Evolutionary conservation across 2,797 vertebrate genomes (phyloP), one percentile per base, ranked within the genome.

Genomic region (Eutrigla gurnardus): DNA sequence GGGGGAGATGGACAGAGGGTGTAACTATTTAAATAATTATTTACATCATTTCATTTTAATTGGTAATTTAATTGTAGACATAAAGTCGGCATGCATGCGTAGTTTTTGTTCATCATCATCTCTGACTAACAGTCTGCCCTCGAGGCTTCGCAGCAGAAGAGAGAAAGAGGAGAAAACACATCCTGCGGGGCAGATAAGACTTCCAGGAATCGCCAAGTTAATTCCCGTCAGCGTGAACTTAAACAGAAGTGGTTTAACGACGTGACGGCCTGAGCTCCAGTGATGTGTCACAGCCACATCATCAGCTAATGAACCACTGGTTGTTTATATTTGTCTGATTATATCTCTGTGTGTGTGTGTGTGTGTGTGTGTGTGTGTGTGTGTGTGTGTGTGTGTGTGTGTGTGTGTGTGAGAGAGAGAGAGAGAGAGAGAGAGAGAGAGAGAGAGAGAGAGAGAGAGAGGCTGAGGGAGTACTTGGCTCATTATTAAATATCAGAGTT

Each of bases 401-500:
- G 46, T 39, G 64, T 33, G 49, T 42, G 25, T 18, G 50, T 1
- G 0, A 6, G 40, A n/a, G 15, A n/a, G n/a, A n/a, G n/a, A n/a
- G n/a, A n/a, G n/a, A n/a, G n/a, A n/a, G n/a, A n/a, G n/a, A n/a
- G n/a, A n/a, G n/a, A n/a, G n/a, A n/a, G n/a, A n/a, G 25, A 25
- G 25, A 25, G 25, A 25, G 25, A 25, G 25, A 25, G 25, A 25
- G 25, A 25, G 25, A 25, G 60, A 49, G n/a, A 67, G 66, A 75
- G 66, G 73, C 63, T n/a, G 33, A 62, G 73, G 69, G 71, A 88
- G 77, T 60, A 46, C 52, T 84, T 70, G 57, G 75, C 84, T 88
- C 80, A 90, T 93, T 89, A 90, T 83, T 85, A 90, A 93, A 93
- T 92, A 93, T 91, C 87, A 90, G 81, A 89, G 90, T 93, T 93